Evolutionary conservation across 1,140 invertebrate genomes (phyloP), one percentile per base, ranked within the genome.

Genomic region (Campodea augens): DNA sequence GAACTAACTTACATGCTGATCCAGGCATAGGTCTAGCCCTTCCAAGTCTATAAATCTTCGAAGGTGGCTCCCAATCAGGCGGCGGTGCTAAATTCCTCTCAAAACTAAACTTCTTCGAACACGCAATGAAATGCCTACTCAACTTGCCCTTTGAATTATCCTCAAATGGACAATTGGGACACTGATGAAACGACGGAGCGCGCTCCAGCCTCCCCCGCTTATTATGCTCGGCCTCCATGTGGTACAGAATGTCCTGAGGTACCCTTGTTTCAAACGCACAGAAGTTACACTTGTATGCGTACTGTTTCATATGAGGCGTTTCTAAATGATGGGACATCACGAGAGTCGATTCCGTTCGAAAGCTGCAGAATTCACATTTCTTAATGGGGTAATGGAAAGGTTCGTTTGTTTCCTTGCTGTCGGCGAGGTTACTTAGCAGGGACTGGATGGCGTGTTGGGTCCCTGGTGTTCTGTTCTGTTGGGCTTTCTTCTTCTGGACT

Each of bases 111-210:
- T 88, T 87, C 62, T 90, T 90, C 15, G 75, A 70, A 65, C 91
- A 96, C 3, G 85, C 77, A n/a, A 81, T 69, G 47, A 82, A 70
- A 67, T 95, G 91, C 15, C 87, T 69, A 0, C 78, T 85, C 41
- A 93, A 63, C 65, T 92, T 91, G n/a, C 82, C 81, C 62, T 92
- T 93, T 45, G 85, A 81, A 57, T 89, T 90, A 54, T 91, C 86
- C 60, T 95, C 90, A 57, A 91, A 95, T 1, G 85, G 80, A 69
- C 91, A 96, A 56, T 89, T 84, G 0, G 84, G 77, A 61, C 90
- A 96, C 54, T 92, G 85, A 63, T 90, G 89, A 58, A 83, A 84
- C 0, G 82, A 75, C 25, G 81, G 77, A 5, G 86, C 84, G 44
- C 82, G 71, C 52, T 91, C 85, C 29, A 93, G 62, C 48, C 80